phyloP scores from a whole-genome alignment of 2,113 vertebrate species.

The Sphyrna mokarran region DNA sequence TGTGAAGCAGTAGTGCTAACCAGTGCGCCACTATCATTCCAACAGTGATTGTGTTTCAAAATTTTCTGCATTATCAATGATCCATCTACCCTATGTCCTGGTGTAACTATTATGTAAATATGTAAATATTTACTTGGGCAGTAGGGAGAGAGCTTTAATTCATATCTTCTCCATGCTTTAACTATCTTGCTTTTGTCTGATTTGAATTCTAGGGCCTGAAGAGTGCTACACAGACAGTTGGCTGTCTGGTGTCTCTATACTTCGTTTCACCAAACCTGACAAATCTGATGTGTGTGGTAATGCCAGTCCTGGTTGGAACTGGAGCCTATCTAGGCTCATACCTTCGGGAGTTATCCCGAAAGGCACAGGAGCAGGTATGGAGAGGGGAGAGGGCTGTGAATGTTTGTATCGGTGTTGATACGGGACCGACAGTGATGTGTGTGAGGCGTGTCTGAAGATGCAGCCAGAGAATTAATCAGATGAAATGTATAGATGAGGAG shows the following conservation, averaged over 20 bases:
- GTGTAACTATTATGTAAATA: neutral
- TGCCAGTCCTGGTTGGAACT: constrained; percentile 69
- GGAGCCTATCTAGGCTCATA: constrained; percentile 75
- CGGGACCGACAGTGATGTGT: too few species aligned
- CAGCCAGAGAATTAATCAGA: neutral
- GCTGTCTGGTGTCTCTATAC: constrained; percentile 82
- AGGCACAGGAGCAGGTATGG: constrained; percentile 82
- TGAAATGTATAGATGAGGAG: neutral
- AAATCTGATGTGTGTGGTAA: constrained; percentile 64
- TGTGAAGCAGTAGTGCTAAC: too few species aligned
- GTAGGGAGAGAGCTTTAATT: neutral
- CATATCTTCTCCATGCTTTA: neutral
- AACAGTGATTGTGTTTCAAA: too few species aligned
- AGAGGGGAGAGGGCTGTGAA: neutral
- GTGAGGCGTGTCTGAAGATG: neutral
- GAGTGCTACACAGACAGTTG: constrained; percentile 74
- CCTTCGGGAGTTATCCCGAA: constrained; percentile 75
- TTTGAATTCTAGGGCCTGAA: constrained; percentile 68
- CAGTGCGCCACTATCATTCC: too few species aligned
- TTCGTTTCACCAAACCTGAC: constrained; percentile 85
- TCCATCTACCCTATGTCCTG: neutral
- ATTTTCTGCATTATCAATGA: too few species aligned
- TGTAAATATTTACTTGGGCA: neutral
- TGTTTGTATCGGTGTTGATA: neutral
- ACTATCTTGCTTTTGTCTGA: constrained; percentile 13